A percentile compares a stretch with the other conserved stretches of the same genome.
Conservation (phyloP, 2,797 vertebrate species). For the Iguana delicatissima region DNA sequence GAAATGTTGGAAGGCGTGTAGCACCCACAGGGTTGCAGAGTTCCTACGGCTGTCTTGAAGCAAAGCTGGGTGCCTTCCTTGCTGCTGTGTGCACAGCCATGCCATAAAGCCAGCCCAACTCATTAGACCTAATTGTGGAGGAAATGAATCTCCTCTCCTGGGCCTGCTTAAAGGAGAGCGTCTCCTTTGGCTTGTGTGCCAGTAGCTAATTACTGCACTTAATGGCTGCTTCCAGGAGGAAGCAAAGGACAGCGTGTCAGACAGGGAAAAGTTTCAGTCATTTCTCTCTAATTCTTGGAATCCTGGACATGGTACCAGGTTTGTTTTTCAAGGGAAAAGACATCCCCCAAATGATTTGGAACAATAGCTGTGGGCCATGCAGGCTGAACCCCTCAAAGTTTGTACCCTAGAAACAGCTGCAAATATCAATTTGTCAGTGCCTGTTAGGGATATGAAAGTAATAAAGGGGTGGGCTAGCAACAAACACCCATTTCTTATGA, state of each 20-base stretch:
- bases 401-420: not conserved
- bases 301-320: slow-evolving; percentile 25
- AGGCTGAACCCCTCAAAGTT: not conserved
- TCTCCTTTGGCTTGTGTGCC: slow-evolving; percentile 43
- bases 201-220: slow-evolving; percentile 50
- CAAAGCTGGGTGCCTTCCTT: not conserved
- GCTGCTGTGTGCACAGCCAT: not conserved
- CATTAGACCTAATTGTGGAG: slow-evolving; percentile 37
- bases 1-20: too few relatives aligned
- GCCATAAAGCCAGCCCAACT: slow-evolving; percentile 12
- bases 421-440: not conserved
- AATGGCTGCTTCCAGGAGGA: not conserved
- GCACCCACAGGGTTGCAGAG: too few relatives aligned
- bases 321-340: not conserved
- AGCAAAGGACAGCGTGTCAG: not conserved
- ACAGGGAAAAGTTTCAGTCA: slow-evolving; percentile 26
- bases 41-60: too few relatives aligned
- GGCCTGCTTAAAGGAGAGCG: not conserved
- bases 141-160: slow-evolving; percentile 49
- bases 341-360: not conserved
- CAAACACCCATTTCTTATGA: not conserved
- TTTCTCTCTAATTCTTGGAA: slow-evolving; percentile 16
- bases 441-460: not conserved
- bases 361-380: too few relatives aligned
- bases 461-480: not conserved